Evolutionary conservation across 1,140 invertebrate genomes (phyloP), one percentile per base, ranked within the genome.

Genomic region (Cheumatopsyche charites): DNA sequence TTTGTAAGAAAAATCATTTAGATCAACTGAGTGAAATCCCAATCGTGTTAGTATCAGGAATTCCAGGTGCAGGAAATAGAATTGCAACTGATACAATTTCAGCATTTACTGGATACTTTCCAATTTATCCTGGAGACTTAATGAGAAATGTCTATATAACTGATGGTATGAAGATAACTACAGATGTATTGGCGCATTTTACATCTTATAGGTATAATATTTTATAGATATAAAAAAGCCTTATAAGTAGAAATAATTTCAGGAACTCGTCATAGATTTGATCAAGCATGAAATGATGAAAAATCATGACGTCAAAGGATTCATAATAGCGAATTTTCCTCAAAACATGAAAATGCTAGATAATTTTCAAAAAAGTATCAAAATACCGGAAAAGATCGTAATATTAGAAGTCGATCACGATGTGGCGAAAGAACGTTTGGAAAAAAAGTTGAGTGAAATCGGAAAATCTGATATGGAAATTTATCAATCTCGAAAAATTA

Each of bases 31-130:
- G 78, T 19, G 79, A 83, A 58, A 73, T 82, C 17, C 83, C 83
- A 0, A 84, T 86, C n/a, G 81, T 85, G 43, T 86, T 84, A 75
- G 82, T 86, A 58, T 82, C 82, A 70, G 84, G 84, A 0, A 82
- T 85, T 1, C 83, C 83, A 0, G 83, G 84, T 1, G 82, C 83
- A 0, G 85, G 84, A 2, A 83, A 82, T 67, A 81, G 82, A 63
- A 84, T 82, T 0, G 83, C 83, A 1, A 81, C 83, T 0, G 79
- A 83, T 67, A 82, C 82, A n/a, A 80, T 86, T 43, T 82, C 84
- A 9, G 79, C 79, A 55, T 81, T 84, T 49, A 83, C 84, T 0
- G 83, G 83, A 0, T 85, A 83, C 77, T 79, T 79, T 9, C 78
- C 84, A n/a, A 79, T 79, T 52, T 82, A 84, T 62, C 83, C 84